Evolutionary conservation across 2,888 invertebrate species (phyloP).

Genomic region (Mesorhabditis spiculigera): DNA sequence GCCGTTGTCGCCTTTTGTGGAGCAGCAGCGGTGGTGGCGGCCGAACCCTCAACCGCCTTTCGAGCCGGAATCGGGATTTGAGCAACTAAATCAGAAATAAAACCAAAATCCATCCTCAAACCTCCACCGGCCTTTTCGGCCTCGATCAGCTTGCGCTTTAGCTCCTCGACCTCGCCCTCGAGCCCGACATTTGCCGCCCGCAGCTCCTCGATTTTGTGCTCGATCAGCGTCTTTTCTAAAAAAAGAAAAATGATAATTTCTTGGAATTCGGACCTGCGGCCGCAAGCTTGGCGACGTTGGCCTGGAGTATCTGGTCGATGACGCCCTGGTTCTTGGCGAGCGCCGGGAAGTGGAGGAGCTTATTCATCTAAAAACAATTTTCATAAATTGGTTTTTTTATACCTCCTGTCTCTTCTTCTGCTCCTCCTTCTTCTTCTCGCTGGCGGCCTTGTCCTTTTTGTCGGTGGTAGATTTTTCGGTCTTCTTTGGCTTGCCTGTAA

Average conservation of each 20-base stretch:
- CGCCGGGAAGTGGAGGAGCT: slow-evolving; percentile 16
- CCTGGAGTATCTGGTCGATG: slow-evolving; percentile 29
- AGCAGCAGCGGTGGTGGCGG: neutral
- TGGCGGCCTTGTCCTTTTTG: slow-evolving; percentile 14
- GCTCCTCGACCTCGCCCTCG: slow-evolving; percentile 32
- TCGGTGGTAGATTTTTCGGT: too few relatives aligned
- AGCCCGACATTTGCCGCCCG: slow-evolving; percentile 39
- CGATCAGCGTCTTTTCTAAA: neutral
- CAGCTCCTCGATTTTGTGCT: slow-evolving; percentile 25
- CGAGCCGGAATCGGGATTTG: neutral
- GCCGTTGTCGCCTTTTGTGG: neutral
- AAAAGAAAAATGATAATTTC: neutral
- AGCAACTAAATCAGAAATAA: neutral
- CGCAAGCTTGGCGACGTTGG: slow-evolving; percentile 29
- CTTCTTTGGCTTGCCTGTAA: too few relatives aligned
- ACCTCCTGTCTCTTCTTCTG: slow-evolving; percentile 16
- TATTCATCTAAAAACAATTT: too few relatives aligned
- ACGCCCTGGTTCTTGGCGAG: slow-evolving; percentile 25
- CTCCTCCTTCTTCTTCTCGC: slow-evolving; percentile 17
- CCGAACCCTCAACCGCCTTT: too few relatives aligned
- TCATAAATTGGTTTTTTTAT: neutral
- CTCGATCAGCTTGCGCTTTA: slow-evolving; percentile 36
- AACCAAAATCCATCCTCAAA: slow-evolving; percentile 14
- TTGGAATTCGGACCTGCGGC: slow-evolving; percentile 27
- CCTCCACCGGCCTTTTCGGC: slow-evolving; percentile 45